These are phyloP conservation scores for Archilochus colubris DNA, from an alignment of 2,113 vertebrate species.

Conservation along the genomic window DNA sequence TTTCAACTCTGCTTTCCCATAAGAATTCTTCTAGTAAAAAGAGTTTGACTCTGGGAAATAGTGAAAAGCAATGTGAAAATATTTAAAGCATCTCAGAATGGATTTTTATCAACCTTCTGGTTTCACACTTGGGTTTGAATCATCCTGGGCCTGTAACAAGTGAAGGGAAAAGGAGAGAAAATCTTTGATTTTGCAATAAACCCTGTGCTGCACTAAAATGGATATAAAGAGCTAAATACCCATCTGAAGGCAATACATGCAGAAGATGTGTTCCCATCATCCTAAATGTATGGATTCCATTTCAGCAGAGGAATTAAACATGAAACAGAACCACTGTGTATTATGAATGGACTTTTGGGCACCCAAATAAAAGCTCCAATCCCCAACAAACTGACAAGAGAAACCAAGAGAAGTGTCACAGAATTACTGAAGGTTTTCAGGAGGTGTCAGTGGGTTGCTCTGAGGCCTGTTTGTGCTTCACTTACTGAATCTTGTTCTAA, in stretches of 20 bases:
- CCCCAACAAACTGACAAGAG: conserved; percentile 40
- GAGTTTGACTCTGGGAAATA: conserved; percentile 69
- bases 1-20: conserved; percentile 68
- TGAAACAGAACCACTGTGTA: conserved; percentile 33
- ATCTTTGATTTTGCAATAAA: neutral
- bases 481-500: conserved; percentile 13
- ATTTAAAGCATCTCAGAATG: conserved; percentile 52
- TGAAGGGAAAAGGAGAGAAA: neutral
- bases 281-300: conserved; percentile 9
- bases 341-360: conserved; percentile 42
- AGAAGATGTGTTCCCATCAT: neutral
- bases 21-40: conserved; percentile 61
- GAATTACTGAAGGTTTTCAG: conserved; percentile 10
- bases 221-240: neutral
- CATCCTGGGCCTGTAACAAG: neutral
- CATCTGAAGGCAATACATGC: neutral
- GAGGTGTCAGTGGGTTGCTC: neutral
- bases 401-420: conserved; percentile 19
- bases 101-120: neutral
- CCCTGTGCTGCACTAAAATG: neutral
- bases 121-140: conserved; percentile 7
- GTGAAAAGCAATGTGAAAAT: conserved; percentile 59
- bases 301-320: conserved; percentile 40
- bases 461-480: neutral
- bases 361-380: conserved; percentile 47